Conservation (phyloP, 2,888 invertebrate species). For the Sipha maydis region DNA sequence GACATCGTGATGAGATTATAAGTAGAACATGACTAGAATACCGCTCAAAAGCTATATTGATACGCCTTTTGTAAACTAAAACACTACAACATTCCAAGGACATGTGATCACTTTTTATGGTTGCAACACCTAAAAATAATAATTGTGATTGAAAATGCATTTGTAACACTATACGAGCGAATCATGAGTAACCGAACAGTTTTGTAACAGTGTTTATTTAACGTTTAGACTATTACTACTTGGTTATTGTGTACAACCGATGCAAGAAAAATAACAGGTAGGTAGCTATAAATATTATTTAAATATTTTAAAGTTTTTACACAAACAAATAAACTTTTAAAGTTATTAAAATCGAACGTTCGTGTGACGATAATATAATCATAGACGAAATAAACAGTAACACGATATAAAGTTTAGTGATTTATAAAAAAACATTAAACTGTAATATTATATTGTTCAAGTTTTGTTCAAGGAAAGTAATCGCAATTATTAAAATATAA, state of each 20-base stretch:
- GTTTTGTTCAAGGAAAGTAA: not conserved
- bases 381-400: not conserved
- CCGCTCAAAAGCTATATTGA: constrained; percentile 4
- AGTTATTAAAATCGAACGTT: not conserved
- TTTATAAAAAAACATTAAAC: not conserved
- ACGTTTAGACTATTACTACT: not conserved
- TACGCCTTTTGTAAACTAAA: not conserved
- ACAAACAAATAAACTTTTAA: not conserved
- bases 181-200: not conserved
- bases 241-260: not conserved
- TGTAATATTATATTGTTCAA: not conserved
- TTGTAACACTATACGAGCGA: not conserved
- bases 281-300: not conserved
- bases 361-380: not conserved
- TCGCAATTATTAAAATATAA: not conserved
- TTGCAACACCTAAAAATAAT: not conserved
- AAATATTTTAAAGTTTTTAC: not conserved
- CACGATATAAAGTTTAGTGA: not conserved
- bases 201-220: not conserved
- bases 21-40: not conserved
- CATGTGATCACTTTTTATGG: not conserved
- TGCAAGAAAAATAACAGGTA: not conserved
- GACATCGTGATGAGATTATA: not conserved
- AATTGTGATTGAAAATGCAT: not conserved
- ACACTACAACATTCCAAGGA: not conserved